These are phyloP conservation scores for Drosophila kambysellisi DNA, from an alignment of 2,888 invertebrate species.

Conservation along the genomic window DNA sequence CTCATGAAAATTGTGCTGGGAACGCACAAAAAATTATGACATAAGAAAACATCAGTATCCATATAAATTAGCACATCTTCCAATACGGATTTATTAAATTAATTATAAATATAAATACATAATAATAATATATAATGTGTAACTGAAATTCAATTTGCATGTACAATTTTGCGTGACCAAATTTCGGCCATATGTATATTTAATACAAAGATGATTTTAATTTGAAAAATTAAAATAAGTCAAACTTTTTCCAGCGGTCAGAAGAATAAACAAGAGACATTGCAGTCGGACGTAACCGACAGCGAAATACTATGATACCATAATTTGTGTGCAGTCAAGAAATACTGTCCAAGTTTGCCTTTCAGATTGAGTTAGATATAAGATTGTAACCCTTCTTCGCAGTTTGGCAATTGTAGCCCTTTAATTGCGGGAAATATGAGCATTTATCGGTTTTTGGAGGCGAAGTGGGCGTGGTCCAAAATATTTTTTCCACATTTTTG, in stretches of 20 bases:
- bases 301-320: too few relatives aligned
- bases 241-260: neutral
- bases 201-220: neutral
- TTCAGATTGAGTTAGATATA: too few relatives aligned
- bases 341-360: too few relatives aligned
- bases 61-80: constrained; percentile 1
- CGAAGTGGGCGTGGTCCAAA: too few relatives aligned
- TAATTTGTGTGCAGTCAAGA: too few relatives aligned
- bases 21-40: constrained; percentile 86
- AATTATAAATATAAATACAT: neutral
- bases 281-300: too few relatives aligned
- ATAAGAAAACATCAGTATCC: neutral
- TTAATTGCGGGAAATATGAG: too few relatives aligned
- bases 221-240: neutral
- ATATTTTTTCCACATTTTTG: too few relatives aligned
- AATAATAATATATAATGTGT: too few relatives aligned
- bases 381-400: too few relatives aligned
- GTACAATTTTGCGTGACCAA: neutral
- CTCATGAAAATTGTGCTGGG: constrained; percentile 88
- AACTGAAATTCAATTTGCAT: neutral
- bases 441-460: too few relatives aligned
- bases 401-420: too few relatives aligned
- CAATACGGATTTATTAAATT: constrained; percentile 4
- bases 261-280: neutral
- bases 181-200: neutral